These are phyloP conservation scores for Leucoraja erinaceus DNA, from an alignment of 2,113 vertebrate genomes.

Conservation along the genomic window DNA sequence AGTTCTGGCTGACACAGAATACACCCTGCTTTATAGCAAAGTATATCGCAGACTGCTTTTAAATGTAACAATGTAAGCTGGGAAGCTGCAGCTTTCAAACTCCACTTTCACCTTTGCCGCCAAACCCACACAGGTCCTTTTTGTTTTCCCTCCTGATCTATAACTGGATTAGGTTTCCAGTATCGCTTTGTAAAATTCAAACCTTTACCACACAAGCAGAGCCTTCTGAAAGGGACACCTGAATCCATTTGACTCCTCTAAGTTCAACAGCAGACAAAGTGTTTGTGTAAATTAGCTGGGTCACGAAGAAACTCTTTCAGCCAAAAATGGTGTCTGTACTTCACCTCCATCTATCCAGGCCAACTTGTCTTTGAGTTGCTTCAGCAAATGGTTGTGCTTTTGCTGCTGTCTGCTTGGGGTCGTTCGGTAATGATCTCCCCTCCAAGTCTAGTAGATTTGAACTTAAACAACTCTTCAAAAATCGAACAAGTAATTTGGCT, in stretches of 20 bases:
- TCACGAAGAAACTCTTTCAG: neutral
- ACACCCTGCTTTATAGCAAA: neutral
- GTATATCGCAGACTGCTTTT: neutral
- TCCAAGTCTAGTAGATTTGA: neutral
- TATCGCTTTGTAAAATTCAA: conserved; percentile 2
- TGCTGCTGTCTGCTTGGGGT: neutral
- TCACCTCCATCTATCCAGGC: neutral
- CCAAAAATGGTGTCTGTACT: neutral
- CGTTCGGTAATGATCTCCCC: neutral
- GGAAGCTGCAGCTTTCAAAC: neutral
- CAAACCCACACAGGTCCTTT: conserved; percentile 15
- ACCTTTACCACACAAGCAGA: neutral
- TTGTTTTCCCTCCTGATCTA: neutral
- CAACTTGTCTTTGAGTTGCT: neutral
- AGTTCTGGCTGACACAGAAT: neutral
- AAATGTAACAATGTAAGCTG: conserved; percentile 17
- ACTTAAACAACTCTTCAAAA: neutral
- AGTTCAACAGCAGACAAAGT: neutral
- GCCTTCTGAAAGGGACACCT: neutral
- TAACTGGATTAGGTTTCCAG: neutral
- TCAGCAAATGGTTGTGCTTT: neutral
- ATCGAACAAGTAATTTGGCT: neutral
- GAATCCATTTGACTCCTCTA: conserved; percentile 1
- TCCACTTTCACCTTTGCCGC: neutral
- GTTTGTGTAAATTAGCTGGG: neutral